Base-by-base conservation (phyloP, 1,140 invertebrate genomes). In the Pantala flavescens region DNA sequence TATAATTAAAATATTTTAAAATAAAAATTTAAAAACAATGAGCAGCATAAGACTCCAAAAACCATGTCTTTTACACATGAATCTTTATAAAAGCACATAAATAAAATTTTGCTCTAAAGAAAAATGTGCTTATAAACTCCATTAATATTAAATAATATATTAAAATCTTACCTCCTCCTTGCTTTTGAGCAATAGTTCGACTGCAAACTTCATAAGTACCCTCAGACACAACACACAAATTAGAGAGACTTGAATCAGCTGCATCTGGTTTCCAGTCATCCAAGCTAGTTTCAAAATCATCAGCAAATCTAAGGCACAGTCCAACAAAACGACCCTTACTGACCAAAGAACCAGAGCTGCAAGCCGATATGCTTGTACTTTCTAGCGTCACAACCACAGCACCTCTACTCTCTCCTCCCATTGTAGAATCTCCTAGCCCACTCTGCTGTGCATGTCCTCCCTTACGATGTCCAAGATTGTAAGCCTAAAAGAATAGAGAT, bases 191-290 rank as follows among this genome's bases (percentile, higher is more conserved):
- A 43, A 93, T 88, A 2, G 96, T 98, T 76, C 93, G 86, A 76
- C 95, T 97, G 83, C 96, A 98, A 0, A 98, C 94, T 86, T 98
- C 96, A 81, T 98, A 98, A 12, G 96, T 98, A 28, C 97, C 97
- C 83, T 98, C 95, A n/a, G 95, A 97, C 10, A 99, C 97, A 71
- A 95, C 91, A 82, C 96, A 98, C 24, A 97, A 88, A 85, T 99
- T 99, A 93, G 96, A 95, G 71, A 95, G 90, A 75, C 85, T 88
- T 12, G 89, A 86, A 80, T 96, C 93, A 43, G 84, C 88, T 79
- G 90, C 88, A 79, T 95, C 91, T 9, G 97, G 97, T 83, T 98
- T 98, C 97, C 97, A 98, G 81, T 98, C 96, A 82, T 98, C 96
- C 77, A 97, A 84, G 43, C 93, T 95, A 0, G 94, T 94, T 82